Conservation (phyloP, 2,797 vertebrate genomes). For the Xiphorhynchus erythropygius region DNA sequence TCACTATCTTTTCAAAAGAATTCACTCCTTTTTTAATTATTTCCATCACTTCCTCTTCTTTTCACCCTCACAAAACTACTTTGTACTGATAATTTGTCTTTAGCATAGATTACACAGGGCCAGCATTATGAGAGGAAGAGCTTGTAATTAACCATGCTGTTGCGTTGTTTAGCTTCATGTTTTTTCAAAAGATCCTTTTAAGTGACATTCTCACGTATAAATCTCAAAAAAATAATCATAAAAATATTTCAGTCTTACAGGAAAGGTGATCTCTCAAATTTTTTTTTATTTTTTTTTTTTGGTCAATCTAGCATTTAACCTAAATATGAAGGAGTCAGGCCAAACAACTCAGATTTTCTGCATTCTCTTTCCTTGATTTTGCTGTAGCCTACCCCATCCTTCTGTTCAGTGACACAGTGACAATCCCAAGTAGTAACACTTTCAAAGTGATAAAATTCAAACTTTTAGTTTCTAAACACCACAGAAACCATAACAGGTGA, state of each 20-base stretch:
- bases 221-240: neutral
- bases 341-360: neutral
- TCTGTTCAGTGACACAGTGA: neutral
- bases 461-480: neutral
- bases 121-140: neutral
- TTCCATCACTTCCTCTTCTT: constrained; percentile 8
- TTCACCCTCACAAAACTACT: neutral
- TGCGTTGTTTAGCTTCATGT: neutral
- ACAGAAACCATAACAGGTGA: neutral
- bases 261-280: neutral
- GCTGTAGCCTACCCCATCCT: neutral
- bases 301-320: neutral
- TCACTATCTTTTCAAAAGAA: neutral
- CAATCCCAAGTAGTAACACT: neutral
- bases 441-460: neutral
- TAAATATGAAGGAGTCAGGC: neutral
- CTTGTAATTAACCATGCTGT: neutral
- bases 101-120: neutral
- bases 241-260: neutral
- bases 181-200: neutral
- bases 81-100: neutral
- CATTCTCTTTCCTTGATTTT: neutral
- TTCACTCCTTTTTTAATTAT: neutral
- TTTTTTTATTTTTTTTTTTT: neutral
- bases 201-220: neutral